Evolutionary conservation across 1,140 invertebrate genomes (phyloP).

Genomic region (Scaptodrosophila lebanonensis): DNA sequence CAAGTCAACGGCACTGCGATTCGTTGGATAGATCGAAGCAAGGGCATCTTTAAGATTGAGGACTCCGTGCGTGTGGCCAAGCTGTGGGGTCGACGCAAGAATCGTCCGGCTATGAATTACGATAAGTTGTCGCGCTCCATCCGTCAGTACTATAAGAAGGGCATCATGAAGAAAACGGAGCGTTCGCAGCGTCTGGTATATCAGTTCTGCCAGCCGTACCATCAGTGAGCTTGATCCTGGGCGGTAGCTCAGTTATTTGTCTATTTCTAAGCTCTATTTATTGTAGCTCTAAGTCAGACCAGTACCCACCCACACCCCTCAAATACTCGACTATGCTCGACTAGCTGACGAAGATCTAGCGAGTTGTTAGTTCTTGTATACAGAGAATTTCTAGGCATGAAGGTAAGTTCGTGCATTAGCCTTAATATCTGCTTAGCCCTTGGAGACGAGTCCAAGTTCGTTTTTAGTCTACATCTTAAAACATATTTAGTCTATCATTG

Average conservation of each 20-base stretch:
- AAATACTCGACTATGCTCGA: constrained; percentile 46
- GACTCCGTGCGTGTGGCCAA: constrained; percentile 96
- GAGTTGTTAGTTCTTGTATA: constrained; percentile 51
- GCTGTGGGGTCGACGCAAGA: constrained; percentile 98
- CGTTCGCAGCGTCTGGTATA: constrained; percentile 98
- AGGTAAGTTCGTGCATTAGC: constrained; percentile 70
- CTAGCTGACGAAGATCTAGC: constrained; percentile 54
- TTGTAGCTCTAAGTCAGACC: constrained; percentile 41
- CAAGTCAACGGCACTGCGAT: constrained; percentile 94
- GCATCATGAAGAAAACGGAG: constrained; percentile 99
- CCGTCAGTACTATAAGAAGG: constrained; percentile 99
- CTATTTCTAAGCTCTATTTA: constrained; percentile 52
- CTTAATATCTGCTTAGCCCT: not conserved
- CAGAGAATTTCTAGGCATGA: constrained; percentile 54
- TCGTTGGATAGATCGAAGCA: constrained; percentile 95
- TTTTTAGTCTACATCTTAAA: constrained; percentile 34
- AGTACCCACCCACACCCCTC: constrained; percentile 12
- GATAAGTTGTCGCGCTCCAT: constrained; percentile 99
- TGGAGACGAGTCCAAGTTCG: not conserved
- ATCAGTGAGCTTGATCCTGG: constrained; percentile 80
- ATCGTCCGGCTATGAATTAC: constrained; percentile 99
- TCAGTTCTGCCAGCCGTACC: constrained; percentile 98
- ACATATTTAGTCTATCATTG: no score
- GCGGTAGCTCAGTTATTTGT: constrained; percentile 9
- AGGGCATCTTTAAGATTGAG: constrained; percentile 99